Base-by-base conservation (phyloP, 2,797 vertebrate genomes). In the Gila robusta region DNA sequence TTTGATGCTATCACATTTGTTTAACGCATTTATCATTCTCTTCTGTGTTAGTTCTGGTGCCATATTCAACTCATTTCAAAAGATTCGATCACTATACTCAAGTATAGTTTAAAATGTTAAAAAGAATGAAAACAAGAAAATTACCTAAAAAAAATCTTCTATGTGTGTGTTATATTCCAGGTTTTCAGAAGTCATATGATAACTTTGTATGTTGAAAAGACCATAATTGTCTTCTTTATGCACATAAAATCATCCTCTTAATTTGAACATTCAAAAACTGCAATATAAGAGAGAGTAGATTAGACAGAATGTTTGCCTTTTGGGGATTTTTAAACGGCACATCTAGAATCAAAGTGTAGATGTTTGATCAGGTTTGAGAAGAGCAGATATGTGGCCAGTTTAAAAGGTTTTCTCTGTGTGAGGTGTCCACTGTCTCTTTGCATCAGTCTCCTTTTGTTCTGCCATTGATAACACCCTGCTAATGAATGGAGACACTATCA, bases 401-500 rank as follows among this genome's bases (percentile, higher is more conserved):
- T 82, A 44, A 66, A 14, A 79, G n/a, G n/a, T 78, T 14, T 70
- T 62, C 37, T 81, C 32, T n/a, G 23, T 28, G 52, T 76, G 79
- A 71, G 47, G 47, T 49, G 14, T 49, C 47, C 44, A 47, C 69
- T 91, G 92, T 92, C 91, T 93, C 91, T 94, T 91, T 88, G 89
- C 81, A 94, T 93, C 90, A 89, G 91, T 93, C 83, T 81, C 90
- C 90, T 78, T 91, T 89, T 32, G 59, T 87, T 89, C 85, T 92
- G 89, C 92, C 92, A 92, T 92, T 94, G 92, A 94, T 94, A 92
- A 87, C 92, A 87, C 87, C 92, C 88, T 91, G 91, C 92, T 94
- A 94, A 94, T 92, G 89, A 89, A 92, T 90, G 88, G 89, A 88
- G 90, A 93, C 93, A 93, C 91, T 93, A 94, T 93, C 92, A 91